Evolutionary conservation across 2,113 vertebrate genomes (phyloP), one percentile per base, ranked within the genome.

Genomic region (Coturnix japonica): DNA sequence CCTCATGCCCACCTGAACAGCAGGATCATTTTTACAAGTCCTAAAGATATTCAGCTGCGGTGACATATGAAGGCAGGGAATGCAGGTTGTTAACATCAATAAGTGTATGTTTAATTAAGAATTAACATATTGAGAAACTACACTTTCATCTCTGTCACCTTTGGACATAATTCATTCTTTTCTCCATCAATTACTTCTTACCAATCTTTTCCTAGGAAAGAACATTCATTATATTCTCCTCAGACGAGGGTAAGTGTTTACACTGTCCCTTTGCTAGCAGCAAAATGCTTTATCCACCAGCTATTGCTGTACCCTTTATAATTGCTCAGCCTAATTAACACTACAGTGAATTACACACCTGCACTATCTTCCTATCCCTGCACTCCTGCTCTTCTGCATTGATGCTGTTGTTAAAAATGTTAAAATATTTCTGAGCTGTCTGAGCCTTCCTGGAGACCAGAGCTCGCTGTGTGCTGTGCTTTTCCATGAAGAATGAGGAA

Each of bases 281-380:
- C 64, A 92, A 92, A 63, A 20, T 4, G 3, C 33, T 80, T 72
- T 46, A 49, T 66, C 25, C 39, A 75, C 81, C 71, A 87, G 56
- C n/a, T 56, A 51, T 64, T 91, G 54, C 59, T 57, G 72, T 75
- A 57, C 10, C 39, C 30, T 81, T 81, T 85, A 17, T 57, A 83
- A 93, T 75, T 81, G 47, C 81, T 80, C 64, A 82, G 49, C 41
- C 74, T 86, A 75, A 94, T 95, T 95, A 95, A 56, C 86, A 71
- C 44, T 51, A 30, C 78, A 83, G 26, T 41, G 59, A 89, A 65
- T 20, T 35, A 4, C 71, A 63, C 69, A 79, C 72, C 78, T 93
- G 77, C 71, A 33, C 57, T 59, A 81, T 69, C 54, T 93, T 54
- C 85, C 41, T 54, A 43, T 66, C 80, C 26, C 74, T 75, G 26